Base-by-base conservation (phyloP, 2,888 invertebrate genomes). In the Lepeophtheirus nordmannii region DNA sequence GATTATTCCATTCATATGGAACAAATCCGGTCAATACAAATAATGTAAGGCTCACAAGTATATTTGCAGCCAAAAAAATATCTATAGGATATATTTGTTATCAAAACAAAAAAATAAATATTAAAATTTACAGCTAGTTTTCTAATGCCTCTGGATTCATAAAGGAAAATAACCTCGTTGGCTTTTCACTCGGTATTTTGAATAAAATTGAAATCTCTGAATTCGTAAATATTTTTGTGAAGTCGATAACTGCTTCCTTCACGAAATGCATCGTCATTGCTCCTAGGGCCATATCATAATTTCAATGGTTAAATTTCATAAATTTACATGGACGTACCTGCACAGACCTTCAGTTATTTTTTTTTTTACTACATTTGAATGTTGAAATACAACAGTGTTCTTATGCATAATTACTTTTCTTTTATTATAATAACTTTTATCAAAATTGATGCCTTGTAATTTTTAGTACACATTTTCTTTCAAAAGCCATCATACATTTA, bases 211-310 rank as follows among this genome's bases (percentile, higher is more conserved):
- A 78, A 65, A 79, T 80, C 58, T 80, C 81, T 20, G 81, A 73
- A 70, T 80, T 80, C 70, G 70, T 70, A 57, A 70, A 70, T 10
- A 69, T 69, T 58, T 69, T 79, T 1, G 81, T 81, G 72, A 81
- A 81, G 72, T 80, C 80, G 20, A 81, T 78, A 38, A 79, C 80
- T 70, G 78, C 76, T 68, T 80, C 80, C 65, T 80, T 72, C 71
- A 93, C 91, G 76, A 93, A 96, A 77, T 91, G 94, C 71, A 97
- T 97, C 1, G 96, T 97, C 86, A 97, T 89, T 0, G 96, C 92
- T 0, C 92, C 94, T 0, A 96, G 91, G 0, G 94, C 96, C 70
- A 97, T 80, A 75, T 97, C 96, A 2, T 30, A 7, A 5, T 30
- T 30, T 30, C 30, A 30, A 30, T 30, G 30, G 30, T 30, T 0